Conservation (phyloP, 2,888 invertebrate genomes). For the Dynastes hyllus region DNA sequence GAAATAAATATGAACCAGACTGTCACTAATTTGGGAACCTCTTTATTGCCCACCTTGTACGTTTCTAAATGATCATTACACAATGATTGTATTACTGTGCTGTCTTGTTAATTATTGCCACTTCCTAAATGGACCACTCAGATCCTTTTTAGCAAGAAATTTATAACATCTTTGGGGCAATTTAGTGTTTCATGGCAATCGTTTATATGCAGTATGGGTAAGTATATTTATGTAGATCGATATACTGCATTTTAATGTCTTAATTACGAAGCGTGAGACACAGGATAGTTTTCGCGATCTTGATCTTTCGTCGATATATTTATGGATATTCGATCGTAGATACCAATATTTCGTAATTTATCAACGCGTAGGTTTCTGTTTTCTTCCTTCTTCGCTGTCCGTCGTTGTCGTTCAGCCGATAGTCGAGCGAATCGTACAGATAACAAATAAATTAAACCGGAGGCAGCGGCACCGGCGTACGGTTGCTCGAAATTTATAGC, state of each 20-base stretch:
- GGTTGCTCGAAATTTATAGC: slow-evolving; percentile 40
- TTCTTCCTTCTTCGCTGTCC: not conserved
- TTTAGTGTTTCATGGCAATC: no score
- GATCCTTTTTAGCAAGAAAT: no score
- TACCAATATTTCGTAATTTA: not conserved
- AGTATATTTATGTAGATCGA: no score
- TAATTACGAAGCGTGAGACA: not conserved
- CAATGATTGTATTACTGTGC: no score
- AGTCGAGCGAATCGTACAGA: not conserved
- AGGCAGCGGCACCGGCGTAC: not conserved
- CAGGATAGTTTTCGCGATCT: not conserved
- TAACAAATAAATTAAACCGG: slow-evolving; percentile 45
- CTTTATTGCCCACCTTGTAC: no score
- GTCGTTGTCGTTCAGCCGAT: not conserved
- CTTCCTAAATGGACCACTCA: no score
- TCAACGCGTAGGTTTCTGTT: not conserved
- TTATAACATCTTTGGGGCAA: no score
- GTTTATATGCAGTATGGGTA: no score
- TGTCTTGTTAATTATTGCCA: no score
- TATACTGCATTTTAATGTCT: slow-evolving; percentile 7
- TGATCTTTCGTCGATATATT: not conserved
- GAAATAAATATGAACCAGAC: no score
- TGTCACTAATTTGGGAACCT: no score
- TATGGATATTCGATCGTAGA: not conserved
- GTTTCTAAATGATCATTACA: no score